A percentile compares a stretch with the other conserved stretches of the same genome.
These are phyloP conservation scores for Manacus vitellinus DNA, from an alignment of 2,113 vertebrate species.

Conservation along the genomic window DNA sequence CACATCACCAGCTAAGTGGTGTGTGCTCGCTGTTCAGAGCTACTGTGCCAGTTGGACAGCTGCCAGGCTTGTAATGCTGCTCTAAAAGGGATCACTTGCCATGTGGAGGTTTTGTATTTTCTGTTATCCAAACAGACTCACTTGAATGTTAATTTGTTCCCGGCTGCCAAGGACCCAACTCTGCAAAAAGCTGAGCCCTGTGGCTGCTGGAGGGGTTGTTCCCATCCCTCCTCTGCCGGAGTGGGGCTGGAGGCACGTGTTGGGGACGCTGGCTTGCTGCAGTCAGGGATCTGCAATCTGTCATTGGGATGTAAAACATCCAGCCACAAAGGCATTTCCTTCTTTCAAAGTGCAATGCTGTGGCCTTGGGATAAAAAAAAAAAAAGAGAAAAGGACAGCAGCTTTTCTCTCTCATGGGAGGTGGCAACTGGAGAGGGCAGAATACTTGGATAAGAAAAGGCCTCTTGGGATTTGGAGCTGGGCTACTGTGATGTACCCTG, in stretches of 20 bases:
- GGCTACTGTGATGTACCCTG: neutral
- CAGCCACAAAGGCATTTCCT: neutral
- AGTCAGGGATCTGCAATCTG: neutral
- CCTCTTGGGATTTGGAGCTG: neutral
- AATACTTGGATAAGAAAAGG: neutral
- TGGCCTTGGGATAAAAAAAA: neutral
- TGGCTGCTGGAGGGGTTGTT: neutral
- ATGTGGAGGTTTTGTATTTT: neutral
- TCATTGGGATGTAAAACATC: neutral
- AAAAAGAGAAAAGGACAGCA: neutral
- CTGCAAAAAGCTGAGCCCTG: neutral
- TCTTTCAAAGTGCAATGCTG: neutral
- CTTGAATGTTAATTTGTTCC: slow-evolving; percentile 36
- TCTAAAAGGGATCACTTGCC: slow-evolving; percentile 12
- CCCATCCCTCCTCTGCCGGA: fast-evolving
- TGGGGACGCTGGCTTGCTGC: fast-evolving
- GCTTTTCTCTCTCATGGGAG: neutral
- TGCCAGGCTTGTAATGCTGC: slow-evolving; percentile 33
- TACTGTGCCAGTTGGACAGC: slow-evolving; percentile 11
- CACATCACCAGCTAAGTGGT: slow-evolving; percentile 39
- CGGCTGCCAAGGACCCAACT: neutral
- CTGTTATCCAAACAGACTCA: slow-evolving; percentile 14
- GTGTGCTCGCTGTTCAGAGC: neutral
- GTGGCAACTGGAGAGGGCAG: neutral
- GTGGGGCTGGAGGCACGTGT: neutral